Percentiles rank a stretch among this genome's conserved stretches.
These are phyloP conservation scores for Aplodontia rufa DNA, from an alignment of 2,113 vertebrate species.

Conservation along the genomic window DNA sequence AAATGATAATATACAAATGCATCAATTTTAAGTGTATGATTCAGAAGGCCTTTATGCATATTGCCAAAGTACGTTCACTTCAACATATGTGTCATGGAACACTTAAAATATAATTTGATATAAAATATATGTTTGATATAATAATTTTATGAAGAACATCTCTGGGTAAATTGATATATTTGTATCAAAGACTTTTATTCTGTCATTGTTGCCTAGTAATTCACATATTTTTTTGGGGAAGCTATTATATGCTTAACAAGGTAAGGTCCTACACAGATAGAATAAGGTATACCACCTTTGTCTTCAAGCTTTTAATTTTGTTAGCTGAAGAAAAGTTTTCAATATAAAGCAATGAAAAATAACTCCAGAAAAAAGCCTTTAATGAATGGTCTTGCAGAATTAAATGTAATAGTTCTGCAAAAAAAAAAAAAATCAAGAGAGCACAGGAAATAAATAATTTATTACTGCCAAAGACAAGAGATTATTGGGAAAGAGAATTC, in stretches of 20 bases:
- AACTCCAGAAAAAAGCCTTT: background rate
- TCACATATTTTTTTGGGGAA: background rate
- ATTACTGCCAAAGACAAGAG: background rate
- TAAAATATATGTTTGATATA: background rate
- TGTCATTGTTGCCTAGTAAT: background rate
- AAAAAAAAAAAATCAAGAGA: background rate
- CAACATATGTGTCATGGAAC: background rate
- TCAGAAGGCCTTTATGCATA: conserved; percentile 14
- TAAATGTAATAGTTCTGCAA: background rate
- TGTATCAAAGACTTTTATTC: background rate
- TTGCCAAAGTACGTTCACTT: conserved; percentile 13
- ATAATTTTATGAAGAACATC: background rate
- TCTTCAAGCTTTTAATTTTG: conserved; percentile 2
- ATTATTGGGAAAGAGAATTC: background rate
- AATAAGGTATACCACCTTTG: background rate
- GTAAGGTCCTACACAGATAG: background rate
- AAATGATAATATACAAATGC: conserved; percentile 4
- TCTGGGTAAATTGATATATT: background rate
- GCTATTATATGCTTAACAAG: background rate
- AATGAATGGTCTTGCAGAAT: background rate
- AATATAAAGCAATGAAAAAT: background rate
- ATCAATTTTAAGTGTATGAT: background rate
- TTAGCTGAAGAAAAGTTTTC: conserved; percentile 30
- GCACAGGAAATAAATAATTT: background rate
- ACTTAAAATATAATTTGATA: conserved; percentile 25